Percentiles rank a stretch among this genome's conserved stretches.
These are phyloP conservation scores for Epizoanthus fatuus DNA, from an alignment of 92 coral and sea anemone genomes.

Conservation along the genomic window DNA sequence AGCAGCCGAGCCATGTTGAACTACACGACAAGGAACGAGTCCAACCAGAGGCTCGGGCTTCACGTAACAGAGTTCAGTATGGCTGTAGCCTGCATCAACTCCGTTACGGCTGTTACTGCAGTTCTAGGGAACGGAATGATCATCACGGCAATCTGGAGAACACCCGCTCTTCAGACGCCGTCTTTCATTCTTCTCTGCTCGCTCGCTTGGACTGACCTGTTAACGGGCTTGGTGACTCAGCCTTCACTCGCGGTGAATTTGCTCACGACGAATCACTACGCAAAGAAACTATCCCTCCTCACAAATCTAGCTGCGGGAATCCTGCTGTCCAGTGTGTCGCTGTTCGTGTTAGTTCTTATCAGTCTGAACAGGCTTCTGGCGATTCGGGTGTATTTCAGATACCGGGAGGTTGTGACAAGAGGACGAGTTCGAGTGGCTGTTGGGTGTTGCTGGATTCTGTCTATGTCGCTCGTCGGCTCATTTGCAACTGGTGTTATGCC, in stretches of 20 bases:
- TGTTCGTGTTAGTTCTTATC: background rate
- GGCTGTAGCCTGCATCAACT: background rate
- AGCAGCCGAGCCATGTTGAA: background rate
- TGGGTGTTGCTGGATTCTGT: background rate
- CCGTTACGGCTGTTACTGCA: background rate
- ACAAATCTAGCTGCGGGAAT: background rate
- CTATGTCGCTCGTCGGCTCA: background rate
- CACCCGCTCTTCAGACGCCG: background rate
- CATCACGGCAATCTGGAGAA: background rate
- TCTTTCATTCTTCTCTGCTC: constrained; percentile 1
- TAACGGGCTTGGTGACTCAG: background rate
- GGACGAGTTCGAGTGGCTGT: background rate
- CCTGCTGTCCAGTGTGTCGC: background rate
- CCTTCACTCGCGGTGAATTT: background rate
- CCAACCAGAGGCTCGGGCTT: background rate
- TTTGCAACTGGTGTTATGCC: background rate
- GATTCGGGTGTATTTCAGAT: background rate
- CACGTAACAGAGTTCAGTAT: background rate
- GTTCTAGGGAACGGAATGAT: background rate
- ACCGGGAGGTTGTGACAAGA: background rate
- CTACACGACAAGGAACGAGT: background rate
- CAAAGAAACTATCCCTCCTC: background rate
- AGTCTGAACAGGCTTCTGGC: background rate
- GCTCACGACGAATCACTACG: background rate
- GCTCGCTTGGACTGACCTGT: constrained; percentile 1